Evolutionary conservation across 2,888 invertebrate species (phyloP).

Genomic region (Dryomyza anilis): DNA sequence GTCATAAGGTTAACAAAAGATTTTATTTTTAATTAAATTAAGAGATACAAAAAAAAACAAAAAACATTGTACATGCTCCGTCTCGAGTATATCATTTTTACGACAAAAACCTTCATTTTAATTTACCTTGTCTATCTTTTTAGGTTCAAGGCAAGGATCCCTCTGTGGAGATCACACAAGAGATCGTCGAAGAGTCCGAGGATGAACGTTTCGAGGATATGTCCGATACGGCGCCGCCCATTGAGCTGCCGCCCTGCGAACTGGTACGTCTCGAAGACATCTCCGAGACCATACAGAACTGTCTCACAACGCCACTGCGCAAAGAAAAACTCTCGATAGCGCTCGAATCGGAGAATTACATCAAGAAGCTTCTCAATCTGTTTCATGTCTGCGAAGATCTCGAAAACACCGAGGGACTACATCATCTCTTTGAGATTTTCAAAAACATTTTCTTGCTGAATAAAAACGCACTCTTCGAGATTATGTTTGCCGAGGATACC

Average conservation of each 20-base stretch:
- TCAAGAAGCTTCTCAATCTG: slow-evolving; percentile 90
- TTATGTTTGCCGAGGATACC: slow-evolving; percentile 95
- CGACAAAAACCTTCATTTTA: background rate
- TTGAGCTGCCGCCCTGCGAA: slow-evolving; percentile 95
- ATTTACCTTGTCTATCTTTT: background rate
- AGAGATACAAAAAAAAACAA: too few species aligned
- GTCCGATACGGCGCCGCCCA: slow-evolving; percentile 91
- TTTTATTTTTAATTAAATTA: too few species aligned
- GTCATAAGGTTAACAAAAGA: background rate
- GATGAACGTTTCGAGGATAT: slow-evolving; percentile 97
- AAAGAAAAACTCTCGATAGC: slow-evolving; percentile 94
- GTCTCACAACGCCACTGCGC: slow-evolving; percentile 84
- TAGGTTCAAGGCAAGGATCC: slow-evolving; percentile 99
- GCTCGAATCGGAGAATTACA: slow-evolving; percentile 92
- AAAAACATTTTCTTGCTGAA: slow-evolving; percentile 98
- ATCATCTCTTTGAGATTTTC: slow-evolving; percentile 96
- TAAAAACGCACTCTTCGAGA: slow-evolving; percentile 95
- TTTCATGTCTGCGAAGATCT: slow-evolving; percentile 98
- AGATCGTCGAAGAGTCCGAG: slow-evolving; percentile 94
- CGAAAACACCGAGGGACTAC: slow-evolving; percentile 92
- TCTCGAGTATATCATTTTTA: too few species aligned
- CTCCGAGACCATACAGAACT: slow-evolving; percentile 87
- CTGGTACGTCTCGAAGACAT: slow-evolving; percentile 92
- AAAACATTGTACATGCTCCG: too few species aligned
- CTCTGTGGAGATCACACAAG: slow-evolving; percentile 96